Evolutionary conservation across 2,888 invertebrate genomes (phyloP).

Genomic region (Acrobasis suavella): DNA sequence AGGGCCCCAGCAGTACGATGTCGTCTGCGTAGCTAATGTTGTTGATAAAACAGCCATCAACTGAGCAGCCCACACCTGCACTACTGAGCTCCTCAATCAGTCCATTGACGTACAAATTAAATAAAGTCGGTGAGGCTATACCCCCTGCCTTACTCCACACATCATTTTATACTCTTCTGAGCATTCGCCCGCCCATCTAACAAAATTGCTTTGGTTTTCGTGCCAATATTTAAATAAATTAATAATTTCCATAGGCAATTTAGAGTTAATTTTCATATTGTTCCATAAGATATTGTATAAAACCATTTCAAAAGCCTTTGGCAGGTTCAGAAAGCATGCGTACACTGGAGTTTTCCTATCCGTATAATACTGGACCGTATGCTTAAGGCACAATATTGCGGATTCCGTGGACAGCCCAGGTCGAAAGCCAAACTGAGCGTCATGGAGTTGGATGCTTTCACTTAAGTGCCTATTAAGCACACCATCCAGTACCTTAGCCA

Average conservation of each 20-base stretch:
- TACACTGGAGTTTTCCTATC: constrained; percentile 21
- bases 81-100: constrained; percentile 20
- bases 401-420: constrained; percentile 10
- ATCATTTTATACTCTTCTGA: background rate
- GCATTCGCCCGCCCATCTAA: background rate
- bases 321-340: constrained; percentile 24
- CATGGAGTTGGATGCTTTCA: background rate
- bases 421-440: too few species aligned
- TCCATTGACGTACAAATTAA: background rate
- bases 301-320: constrained; percentile 26
- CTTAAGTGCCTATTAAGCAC: constrained; percentile 16
- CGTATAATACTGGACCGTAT: constrained; percentile 24
- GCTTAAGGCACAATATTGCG: constrained; percentile 24
- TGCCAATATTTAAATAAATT: constrained; percentile 19
- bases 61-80: constrained; percentile 10
- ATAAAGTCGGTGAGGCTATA: too few species aligned
- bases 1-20: constrained; percentile 17
- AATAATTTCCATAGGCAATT: background rate
- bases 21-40: constrained; percentile 24
- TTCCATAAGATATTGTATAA: constrained; percentile 24
- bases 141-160: too few species aligned
- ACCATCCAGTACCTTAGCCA: too few species aligned
- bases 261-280: constrained; percentile 13
- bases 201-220: constrained; percentile 23
- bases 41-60: constrained; percentile 13